Percentiles rank a stretch among this genome's conserved stretches.
Evolutionary conservation across 2,797 vertebrate species (phyloP).

Genomic region (Luscinia megarhynchos): DNA sequence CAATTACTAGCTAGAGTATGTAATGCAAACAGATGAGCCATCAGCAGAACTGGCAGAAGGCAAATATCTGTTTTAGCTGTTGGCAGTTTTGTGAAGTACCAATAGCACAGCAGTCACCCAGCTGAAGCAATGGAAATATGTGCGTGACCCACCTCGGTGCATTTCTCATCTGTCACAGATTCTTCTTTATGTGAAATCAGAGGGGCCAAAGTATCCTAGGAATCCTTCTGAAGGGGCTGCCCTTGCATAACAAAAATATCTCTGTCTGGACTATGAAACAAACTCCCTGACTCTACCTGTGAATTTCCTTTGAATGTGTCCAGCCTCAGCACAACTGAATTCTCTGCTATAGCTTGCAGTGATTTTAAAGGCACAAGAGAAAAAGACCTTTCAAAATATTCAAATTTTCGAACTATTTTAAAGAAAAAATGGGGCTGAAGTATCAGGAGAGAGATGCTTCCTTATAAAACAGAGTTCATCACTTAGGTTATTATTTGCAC

Average conservation of each 20-base stretch:
- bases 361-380: background rate
- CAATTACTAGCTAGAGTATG: background rate
- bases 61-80: slow-evolving; percentile 12
- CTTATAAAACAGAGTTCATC: background rate
- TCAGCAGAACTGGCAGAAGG: slow-evolving; percentile 17
- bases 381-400: background rate
- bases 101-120: background rate
- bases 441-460: background rate
- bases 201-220: background rate
- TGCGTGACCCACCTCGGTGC: background rate
- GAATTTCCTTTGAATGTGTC: background rate
- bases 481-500: background rate
- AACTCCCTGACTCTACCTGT: background rate
- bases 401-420: background rate
- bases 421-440: background rate
- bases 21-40: slow-evolving; percentile 4
- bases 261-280: background rate
- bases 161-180: slow-evolving; percentile 41
- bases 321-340: background rate
- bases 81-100: background rate
- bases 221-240: background rate
- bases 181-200: slow-evolving; percentile 29
- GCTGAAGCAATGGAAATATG: slow-evolving; percentile 46
- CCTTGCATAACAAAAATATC: background rate
- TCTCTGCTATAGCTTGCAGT: background rate